Conservation (phyloP, 2,888 invertebrate genomes). For the Nephrotoma appendiculata region DNA sequence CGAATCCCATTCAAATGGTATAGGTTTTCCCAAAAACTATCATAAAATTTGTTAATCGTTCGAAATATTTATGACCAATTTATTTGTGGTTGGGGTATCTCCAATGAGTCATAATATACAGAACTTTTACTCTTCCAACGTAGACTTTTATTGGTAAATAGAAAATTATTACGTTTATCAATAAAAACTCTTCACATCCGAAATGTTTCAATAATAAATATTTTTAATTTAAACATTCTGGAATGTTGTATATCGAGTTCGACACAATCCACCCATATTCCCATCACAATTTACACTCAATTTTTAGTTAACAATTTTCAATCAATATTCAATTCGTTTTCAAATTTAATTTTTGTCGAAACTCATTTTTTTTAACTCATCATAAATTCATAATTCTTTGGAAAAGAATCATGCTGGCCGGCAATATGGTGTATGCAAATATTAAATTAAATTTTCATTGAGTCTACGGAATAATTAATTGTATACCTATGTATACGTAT, state of each 20-base stretch:
- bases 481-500: too few species aligned
- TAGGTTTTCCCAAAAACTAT: background rate
- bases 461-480: too few species aligned
- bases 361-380: too few species aligned
- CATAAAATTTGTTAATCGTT: background rate
- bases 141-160: background rate
- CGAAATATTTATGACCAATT: background rate
- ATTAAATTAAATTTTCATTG: too few species aligned
- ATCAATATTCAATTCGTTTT: too few species aligned
- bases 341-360: too few species aligned
- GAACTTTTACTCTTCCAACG: background rate
- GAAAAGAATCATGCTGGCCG: too few species aligned
- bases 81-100: background rate
- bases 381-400: too few species aligned
- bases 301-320: too few species aligned
- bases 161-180: background rate
- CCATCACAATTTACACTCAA: background rate
- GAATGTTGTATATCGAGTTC: background rate
- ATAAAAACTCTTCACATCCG: too few species aligned
- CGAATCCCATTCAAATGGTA: background rate
- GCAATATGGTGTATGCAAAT: too few species aligned
- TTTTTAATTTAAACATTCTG: background rate
- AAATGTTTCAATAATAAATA: background rate
- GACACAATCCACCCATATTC: background rate
- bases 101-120: background rate